Evolutionary conservation across 2,113 vertebrate genomes (phyloP), one percentile per base, ranked within the genome.

Genomic region (Patagioenas fasciata): DNA sequence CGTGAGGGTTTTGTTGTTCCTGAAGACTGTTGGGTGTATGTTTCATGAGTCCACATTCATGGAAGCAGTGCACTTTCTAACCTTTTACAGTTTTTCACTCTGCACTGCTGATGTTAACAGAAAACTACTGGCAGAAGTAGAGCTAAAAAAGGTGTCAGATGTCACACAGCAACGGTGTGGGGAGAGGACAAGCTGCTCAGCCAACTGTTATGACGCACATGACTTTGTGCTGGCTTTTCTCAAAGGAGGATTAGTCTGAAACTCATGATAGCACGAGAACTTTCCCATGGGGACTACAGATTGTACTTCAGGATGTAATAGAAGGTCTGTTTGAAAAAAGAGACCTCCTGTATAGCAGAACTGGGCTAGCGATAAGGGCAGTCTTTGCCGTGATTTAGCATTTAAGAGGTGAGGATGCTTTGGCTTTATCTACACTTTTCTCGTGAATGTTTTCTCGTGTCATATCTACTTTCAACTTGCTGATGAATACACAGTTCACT

Each of bases 151-250:
- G 65, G 60, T 85, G 88, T 88, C 57, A 81, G 80, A 64, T 87
- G 83, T 93, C 73, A 56, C 73, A 60, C 61, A 73, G 83, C 69
- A 71, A 77, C 50, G 69, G 72, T 72, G 28, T 67, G 85, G 82
- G 28, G 72, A 94, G 82, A 53, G 65, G 90, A 81, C 48, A 85
- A 81, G 83, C 77, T 81, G 93, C 88, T 94, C 82, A 64, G 89
- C 85, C 64, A 64, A 51, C 67, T 84, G 26, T 28, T 67, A 2
- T 10, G 80, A 71, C 5, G 19, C 80, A 50, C 40, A 50, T 79
- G 61, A 84, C 81, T 91, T 80, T 40, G 72, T 74, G 72, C 88
- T 90, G 95, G 69, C 72, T 88, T 78, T 93, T 88, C 65, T 94
- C 80, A 84, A n/a, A 94, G 53, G 36, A 75, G n/a, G 60, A 80